A percentile compares a stretch with the other conserved stretches of the same genome.
These are phyloP conservation scores for Caenorhabditis uteleia DNA, from an alignment of 2,888 invertebrate genomes.

Conservation along the genomic window DNA sequence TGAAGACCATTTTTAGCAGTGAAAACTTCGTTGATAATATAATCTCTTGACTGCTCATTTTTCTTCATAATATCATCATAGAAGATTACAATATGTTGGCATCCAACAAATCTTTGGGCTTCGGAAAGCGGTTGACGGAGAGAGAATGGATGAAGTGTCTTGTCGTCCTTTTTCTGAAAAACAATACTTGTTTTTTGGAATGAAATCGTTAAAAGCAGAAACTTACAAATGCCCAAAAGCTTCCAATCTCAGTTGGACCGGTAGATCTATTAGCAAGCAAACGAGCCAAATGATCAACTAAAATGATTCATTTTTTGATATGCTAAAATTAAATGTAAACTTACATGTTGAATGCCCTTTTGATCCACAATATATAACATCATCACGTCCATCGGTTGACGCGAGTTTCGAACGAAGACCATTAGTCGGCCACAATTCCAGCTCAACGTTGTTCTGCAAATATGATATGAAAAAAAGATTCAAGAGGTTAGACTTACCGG, in stretches of 20 bases:
- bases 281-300: constrained; percentile 20
- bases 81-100: constrained; percentile 28
- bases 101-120: constrained; percentile 22
- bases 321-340: neutral
- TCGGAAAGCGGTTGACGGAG: constrained; percentile 12
- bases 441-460: constrained; percentile 15
- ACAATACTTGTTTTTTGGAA: neutral
- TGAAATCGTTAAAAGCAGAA: neutral
- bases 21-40: constrained; percentile 17
- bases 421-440: constrained; percentile 33
- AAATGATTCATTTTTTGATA: neutral
- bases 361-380: constrained; percentile 6
- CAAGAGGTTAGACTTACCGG: neutral
- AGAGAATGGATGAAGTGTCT: constrained; percentile 3
- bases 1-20: no score
- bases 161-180: constrained; percentile 30
- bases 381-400: constrained; percentile 1
- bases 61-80: constrained; percentile 22
- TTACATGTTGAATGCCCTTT: constrained; percentile 13
- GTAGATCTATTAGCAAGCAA: constrained; percentile 10
- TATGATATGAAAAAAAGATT: neutral
- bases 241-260: constrained; percentile 7
- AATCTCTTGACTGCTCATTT: constrained; percentile 6
- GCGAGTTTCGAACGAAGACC: constrained; percentile 15
- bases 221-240: constrained; percentile 29